Evolutionary conservation across 2,888 invertebrate genomes (phyloP).

Genomic region (Mayetiola destructor): DNA sequence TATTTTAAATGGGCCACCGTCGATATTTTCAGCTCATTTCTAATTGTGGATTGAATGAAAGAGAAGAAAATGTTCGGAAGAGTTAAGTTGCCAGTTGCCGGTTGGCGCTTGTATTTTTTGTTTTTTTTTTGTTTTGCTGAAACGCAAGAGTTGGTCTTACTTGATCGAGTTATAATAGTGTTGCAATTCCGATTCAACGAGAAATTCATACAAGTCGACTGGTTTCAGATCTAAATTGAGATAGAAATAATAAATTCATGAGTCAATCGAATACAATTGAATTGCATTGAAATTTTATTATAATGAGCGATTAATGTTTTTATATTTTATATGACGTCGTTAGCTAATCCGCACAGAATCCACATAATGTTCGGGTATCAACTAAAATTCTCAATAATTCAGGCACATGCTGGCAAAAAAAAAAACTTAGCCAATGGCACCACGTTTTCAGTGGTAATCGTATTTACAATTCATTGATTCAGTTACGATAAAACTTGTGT

Average conservation of each 20-base stretch:
- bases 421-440: no score
- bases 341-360: no score
- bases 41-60: constrained; percentile 28
- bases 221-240: constrained; percentile 34
- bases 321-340: no score
- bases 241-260: constrained; percentile 20
- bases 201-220: constrained; percentile 68
- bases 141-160: constrained; percentile 35
- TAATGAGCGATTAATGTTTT: no score
- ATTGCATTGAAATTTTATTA: no score
- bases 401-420: constrained; percentile 7
- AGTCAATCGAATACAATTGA: constrained; percentile 5
- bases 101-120: background rate
- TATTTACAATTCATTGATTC: no score
- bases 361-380: no score
- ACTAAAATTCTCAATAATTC: no score
- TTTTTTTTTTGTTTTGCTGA: background rate
- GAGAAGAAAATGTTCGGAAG: constrained; percentile 2
- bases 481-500: no score
- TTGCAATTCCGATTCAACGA: constrained; percentile 84
- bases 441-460: no score
- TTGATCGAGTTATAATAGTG: constrained; percentile 74
- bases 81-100: constrained; percentile 14
- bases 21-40: constrained; percentile 76
- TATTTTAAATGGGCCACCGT: constrained; percentile 84